phyloP scores from a whole-genome alignment of 2,888 invertebrate species.

The Empis stercorea region DNA sequence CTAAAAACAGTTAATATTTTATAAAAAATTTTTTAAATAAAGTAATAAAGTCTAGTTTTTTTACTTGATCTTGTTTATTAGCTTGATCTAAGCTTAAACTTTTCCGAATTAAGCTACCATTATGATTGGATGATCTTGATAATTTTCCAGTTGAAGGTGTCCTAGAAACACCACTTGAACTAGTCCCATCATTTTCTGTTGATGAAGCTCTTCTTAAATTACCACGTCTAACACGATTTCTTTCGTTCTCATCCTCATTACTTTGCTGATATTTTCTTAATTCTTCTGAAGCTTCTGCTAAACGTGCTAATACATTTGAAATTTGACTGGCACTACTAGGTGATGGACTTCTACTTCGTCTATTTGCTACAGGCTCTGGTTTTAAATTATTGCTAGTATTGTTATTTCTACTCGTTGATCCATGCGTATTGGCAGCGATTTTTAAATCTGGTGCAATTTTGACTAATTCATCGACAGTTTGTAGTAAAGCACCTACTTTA shows the following conservation, averaged over 20 bases:
- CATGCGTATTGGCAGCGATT: constrained; percentile 21
- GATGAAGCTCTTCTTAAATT: constrained; percentile 42
- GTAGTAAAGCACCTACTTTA: constrained; percentile 56
- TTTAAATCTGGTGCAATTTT: constrained; percentile 61
- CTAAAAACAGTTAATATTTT: constrained; percentile 31
- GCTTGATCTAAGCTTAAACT: constrained; percentile 59
- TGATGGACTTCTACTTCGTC: constrained; percentile 31
- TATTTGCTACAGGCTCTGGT: constrained; percentile 24
- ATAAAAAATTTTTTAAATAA: neutral
- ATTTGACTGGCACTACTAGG: constrained; percentile 26
- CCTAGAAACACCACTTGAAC: constrained; percentile 27
- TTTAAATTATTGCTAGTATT: constrained; percentile 18
- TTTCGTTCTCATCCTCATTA: constrained; percentile 41
- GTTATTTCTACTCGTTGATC: constrained; percentile 12
- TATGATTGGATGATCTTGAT: constrained; percentile 27
- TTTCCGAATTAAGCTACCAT: constrained; percentile 50
- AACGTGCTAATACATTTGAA: constrained; percentile 39
- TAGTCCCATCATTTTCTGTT: constrained; percentile 47
- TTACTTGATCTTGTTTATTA: constrained; percentile 37
- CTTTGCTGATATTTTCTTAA: constrained; percentile 41
- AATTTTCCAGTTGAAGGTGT: constrained; percentile 28
- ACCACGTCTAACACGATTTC: constrained; percentile 35
- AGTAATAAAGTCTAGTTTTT: constrained; percentile 2
- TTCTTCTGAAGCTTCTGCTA: constrained; percentile 62
- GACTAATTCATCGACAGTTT: constrained; percentile 68